Base-by-base conservation (phyloP, 2,888 invertebrate genomes). In the Achlya flavicornis region DNA sequence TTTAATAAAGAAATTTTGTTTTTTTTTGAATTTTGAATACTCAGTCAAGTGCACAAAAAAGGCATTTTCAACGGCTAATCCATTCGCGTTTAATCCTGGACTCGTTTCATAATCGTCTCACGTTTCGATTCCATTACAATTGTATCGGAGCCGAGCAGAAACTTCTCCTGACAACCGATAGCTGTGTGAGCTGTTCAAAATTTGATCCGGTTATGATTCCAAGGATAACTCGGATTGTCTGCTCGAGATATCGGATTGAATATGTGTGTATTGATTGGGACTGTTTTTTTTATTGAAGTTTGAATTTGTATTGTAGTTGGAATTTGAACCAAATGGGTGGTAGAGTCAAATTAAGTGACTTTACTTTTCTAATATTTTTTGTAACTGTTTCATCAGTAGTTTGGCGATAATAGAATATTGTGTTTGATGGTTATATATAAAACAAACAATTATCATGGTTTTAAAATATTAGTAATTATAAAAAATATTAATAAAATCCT, bases 121-220 rank as follows among this genome's bases (percentile, higher is more conserved):
- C 84, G 85, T 82, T 63, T 70, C 71, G 74, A 73, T 75, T 78
- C 76, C 78, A 82, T 83, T 81, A 83, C 81, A 83, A 76, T 76
- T 73, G 61, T 80, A 83, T 83, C 76, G 77, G 72, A 69, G 68
- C 53, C 68, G 65, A 68, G 59, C 69, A 66, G 75, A 74, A 76
- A 72, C 72, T 76, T 70, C 67, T 26, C 38, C 65, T 71, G 73
- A 73, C 72, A 75, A 72, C 66, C 67, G 74, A 71, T 73, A 73
- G 77, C 62, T n/a, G n/a, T n/a, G n/a, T n/a, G n/a, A n/a, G n/a
- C n/a, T 73, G 63, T 67, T 80, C 78, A 76, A 80, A 80, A 74
- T 80, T 73, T 73, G 78, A 83, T 79, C 74, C 68, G 66, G 76
- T 79, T 81, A 78, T 82, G 74, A 75, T 75, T 71, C 62, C 67